Evolutionary conservation across 2,797 vertebrate genomes (phyloP).

Genomic region (Eulemur coronatus): DNA sequence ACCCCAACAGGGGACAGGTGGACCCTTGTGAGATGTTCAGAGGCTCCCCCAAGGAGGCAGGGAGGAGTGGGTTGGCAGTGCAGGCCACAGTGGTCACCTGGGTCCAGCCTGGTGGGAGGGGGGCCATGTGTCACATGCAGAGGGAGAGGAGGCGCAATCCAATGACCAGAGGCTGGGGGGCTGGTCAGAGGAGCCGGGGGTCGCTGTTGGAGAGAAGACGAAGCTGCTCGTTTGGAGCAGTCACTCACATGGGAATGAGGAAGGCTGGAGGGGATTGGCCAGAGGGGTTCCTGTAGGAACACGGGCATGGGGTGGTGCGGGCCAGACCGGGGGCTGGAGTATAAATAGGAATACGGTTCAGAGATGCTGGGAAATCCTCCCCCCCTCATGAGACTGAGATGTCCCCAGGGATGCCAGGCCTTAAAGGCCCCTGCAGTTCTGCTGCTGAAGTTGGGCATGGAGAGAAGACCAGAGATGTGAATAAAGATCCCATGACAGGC

Average conservation of each 20-base stretch:
- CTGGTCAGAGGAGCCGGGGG: not conserved
- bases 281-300: not conserved
- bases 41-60: not conserved
- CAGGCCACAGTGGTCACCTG: not conserved
- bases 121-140: not conserved
- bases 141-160: not conserved
- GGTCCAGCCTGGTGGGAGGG: not conserved
- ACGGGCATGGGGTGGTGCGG: not conserved
- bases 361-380: constrained; percentile 26
- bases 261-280: not conserved
- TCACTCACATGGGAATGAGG: not conserved
- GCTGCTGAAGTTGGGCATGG: constrained; percentile 52
- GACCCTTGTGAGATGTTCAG: not conserved
- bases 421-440: not conserved
- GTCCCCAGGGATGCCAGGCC: constrained; percentile 42
- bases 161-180: not conserved
- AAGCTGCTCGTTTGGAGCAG: not conserved
- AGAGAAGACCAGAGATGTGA: not conserved
- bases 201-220: no score
- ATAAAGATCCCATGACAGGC: not conserved
- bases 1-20: not conserved
- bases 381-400: not conserved
- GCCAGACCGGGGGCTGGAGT: not conserved
- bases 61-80: not conserved
- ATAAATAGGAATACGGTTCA: constrained; percentile 50